Evolutionary conservation across 2,113 vertebrate species (phyloP).

Genomic region (Alectura lathami): DNA sequence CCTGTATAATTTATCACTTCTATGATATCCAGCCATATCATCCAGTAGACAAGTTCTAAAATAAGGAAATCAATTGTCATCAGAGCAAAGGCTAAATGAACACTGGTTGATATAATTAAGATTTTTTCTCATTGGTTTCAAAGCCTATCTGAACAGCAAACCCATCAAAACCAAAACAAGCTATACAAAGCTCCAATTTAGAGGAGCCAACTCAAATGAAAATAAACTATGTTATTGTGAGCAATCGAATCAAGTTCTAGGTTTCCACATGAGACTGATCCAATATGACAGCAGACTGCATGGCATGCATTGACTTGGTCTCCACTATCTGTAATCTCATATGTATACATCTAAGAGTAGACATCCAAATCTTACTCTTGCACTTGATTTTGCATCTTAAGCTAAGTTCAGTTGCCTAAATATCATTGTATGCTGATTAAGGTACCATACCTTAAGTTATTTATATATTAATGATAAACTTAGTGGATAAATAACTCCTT

Average conservation of each 20-base stretch:
- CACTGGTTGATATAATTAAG: not conserved
- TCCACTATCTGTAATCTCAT: not conserved
- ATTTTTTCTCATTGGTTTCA: not conserved
- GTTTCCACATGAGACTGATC: not conserved
- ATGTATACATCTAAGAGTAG: not conserved
- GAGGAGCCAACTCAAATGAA: not conserved
- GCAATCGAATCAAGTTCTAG: not conserved
- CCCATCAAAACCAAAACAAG: not conserved
- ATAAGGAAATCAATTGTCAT: not conserved
- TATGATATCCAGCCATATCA: not conserved
- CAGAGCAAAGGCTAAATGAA: not conserved
- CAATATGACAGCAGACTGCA: not conserved
- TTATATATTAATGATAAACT: not conserved
- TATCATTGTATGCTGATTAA: not conserved
- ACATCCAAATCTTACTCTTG: not conserved
- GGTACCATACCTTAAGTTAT: too few relatives aligned
- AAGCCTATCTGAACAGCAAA: not conserved
- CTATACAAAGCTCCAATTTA: not conserved
- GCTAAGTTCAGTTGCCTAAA: not conserved
- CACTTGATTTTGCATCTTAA: not conserved
- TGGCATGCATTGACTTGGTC: not conserved
- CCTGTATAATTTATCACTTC: not conserved
- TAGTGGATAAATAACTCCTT: not conserved
- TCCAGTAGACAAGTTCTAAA: not conserved
- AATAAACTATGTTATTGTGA: not conserved